Evolutionary conservation across 2,888 invertebrate species (phyloP).

Genomic region (Calameuta pallipes): DNA sequence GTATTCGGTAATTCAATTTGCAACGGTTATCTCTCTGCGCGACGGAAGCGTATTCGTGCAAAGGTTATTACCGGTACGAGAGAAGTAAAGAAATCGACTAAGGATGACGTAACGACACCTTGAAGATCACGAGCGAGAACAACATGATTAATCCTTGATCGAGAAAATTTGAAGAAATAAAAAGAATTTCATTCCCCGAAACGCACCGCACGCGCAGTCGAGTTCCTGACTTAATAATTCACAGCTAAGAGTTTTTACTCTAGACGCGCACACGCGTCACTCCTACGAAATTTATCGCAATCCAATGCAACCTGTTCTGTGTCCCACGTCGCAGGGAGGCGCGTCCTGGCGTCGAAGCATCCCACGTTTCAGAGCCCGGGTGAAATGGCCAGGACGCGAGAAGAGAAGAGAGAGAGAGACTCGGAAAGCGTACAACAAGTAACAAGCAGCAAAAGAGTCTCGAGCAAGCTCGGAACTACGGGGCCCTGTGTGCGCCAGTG

Average conservation of each 20-base stretch:
- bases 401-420: background rate
- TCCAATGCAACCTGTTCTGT: background rate
- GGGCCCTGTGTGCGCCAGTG: background rate
- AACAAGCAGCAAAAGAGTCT: too few relatives aligned
- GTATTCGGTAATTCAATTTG: slow-evolving; percentile 52
- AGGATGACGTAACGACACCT: background rate
- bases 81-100: background rate
- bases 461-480: background rate
- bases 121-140: background rate
- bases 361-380: background rate
- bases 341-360: background rate
- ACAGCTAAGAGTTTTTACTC: too few relatives aligned
- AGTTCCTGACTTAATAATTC: too few relatives aligned
- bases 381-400: background rate
- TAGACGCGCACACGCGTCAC: too few relatives aligned
- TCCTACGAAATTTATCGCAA: background rate
- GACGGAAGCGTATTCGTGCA: slow-evolving; percentile 24
- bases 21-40: slow-evolving; percentile 29
- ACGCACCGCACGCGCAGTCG: too few relatives aligned
- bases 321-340: too few relatives aligned
- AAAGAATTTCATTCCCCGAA: background rate
- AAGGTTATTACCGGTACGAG: too few relatives aligned
- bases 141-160: background rate
- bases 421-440: background rate
- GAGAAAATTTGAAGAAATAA: background rate